Evolutionary conservation across 2,113 vertebrate species (phyloP), one percentile per base, ranked within the genome.

Genomic region (Agelaius tricolor): DNA sequence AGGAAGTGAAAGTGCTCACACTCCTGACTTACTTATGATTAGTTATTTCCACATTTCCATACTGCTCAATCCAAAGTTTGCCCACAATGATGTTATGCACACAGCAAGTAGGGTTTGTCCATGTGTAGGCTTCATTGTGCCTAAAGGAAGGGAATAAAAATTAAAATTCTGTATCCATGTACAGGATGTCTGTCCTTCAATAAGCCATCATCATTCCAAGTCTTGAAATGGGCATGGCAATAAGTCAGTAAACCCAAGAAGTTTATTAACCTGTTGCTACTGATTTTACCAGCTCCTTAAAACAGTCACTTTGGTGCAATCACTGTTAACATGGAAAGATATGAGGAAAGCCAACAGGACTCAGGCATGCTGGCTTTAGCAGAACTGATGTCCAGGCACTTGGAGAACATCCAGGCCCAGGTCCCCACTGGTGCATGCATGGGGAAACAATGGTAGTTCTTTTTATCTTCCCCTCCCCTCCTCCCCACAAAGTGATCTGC

Each of bases 41-140:
- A 63, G 98, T 98, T 95, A 99, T 99, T 97, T 99, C 99, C 97
- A 99, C 98, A 0, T 98, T 99, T 94, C 99, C 99, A 9, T 99
- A 99, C 93, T 99, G 99, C 96, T 99, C 99, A 9, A 99, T 99
- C 99, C 99, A 99, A 84, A 99, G 99, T 93, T 99, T 99, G 20
- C 99, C 99, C 59, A 99, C 99, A 6, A 99, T 99, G 80, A 99
- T 99, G 87, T 99, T 99, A 96, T 99, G 99, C 67, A 99, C 99
- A 62, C 99, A 99, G 95, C 99, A 99, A 0, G 98, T 99, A 78
- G 99, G 99, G 85, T 99, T 99, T 92, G 99, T 99, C 99, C 99
- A 99, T 0, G 99, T 99, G 93, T 99, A 99, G 13, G 99, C 98
- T 97, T 99, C 99, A 9, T 98, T 98, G 95, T 99, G 98, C 78